Evolutionary conservation across 2,113 vertebrate genomes (phyloP).

Genomic region (Pica pica): DNA sequence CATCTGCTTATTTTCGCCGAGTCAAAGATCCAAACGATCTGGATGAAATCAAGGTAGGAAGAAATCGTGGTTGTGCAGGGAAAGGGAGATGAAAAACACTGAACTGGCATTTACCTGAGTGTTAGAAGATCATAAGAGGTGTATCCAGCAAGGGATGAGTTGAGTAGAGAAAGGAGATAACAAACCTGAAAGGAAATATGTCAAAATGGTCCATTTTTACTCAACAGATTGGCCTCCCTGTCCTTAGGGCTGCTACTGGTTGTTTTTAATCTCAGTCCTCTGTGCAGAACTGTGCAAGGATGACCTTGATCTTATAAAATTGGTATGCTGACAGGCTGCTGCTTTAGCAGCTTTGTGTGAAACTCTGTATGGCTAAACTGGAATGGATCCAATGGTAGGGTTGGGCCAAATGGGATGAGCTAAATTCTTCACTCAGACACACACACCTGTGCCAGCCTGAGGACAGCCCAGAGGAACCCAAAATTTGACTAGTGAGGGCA

Average conservation of each 20-base stretch:
- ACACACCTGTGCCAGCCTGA: background rate
- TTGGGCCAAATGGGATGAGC: constrained; percentile 15
- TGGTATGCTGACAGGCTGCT: background rate
- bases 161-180: background rate
- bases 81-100: background rate
- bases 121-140: background rate
- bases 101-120: background rate
- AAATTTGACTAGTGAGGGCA: background rate
- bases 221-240: background rate
- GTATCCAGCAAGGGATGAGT: background rate
- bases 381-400: background rate
- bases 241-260: background rate
- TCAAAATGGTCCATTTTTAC: background rate
- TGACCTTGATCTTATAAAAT: constrained; percentile 11
- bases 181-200: background rate
- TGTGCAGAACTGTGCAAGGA: background rate
- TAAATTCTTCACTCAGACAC: background rate
- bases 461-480: background rate
- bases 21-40: constrained; percentile 82
- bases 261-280: constrained; percentile 1
- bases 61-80: background rate
- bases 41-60: constrained; percentile 84
- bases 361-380: background rate
- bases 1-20: constrained; percentile 81
- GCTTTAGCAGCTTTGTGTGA: background rate